Evolutionary conservation across 2,888 invertebrate species (phyloP).

Genomic region (Palloptera scutellata): DNA sequence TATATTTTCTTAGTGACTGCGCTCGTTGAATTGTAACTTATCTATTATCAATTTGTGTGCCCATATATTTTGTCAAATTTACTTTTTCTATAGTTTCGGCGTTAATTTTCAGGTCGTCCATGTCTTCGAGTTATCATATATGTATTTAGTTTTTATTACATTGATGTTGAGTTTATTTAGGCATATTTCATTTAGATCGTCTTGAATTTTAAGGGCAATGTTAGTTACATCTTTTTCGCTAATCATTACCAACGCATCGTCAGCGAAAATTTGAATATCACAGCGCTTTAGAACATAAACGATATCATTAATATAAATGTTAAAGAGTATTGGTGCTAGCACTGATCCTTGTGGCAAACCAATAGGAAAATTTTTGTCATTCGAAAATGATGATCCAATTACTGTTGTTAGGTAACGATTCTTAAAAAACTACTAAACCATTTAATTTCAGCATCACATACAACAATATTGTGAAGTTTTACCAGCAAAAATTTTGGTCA

Average conservation of each 20-base stretch:
- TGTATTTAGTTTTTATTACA: background rate
- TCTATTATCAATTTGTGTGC: background rate
- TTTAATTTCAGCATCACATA: background rate
- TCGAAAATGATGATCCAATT: background rate
- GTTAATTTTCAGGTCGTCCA: constrained; percentile 3
- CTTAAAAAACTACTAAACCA: background rate
- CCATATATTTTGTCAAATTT: constrained; percentile 7
- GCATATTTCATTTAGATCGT: background rate
- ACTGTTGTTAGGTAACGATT: background rate
- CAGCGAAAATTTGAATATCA: constrained; percentile 6
- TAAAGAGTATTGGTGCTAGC: background rate
- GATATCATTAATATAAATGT: constrained; percentile 9
- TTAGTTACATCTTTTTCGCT: background rate
- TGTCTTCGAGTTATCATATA: no score
- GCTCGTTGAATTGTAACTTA: background rate
- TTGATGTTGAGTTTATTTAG: no score
- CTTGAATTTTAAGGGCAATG: background rate
- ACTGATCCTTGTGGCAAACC: constrained; percentile 12
- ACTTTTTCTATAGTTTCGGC: background rate
- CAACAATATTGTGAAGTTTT: no score
- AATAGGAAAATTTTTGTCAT: background rate
- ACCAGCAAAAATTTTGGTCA: no score
- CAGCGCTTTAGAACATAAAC: background rate
- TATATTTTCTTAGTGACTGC: constrained; percentile 7
- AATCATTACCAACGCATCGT: background rate